Conservation (phyloP, 23 tunicate genomes). For the Aplidium turbinatum region DNA sequence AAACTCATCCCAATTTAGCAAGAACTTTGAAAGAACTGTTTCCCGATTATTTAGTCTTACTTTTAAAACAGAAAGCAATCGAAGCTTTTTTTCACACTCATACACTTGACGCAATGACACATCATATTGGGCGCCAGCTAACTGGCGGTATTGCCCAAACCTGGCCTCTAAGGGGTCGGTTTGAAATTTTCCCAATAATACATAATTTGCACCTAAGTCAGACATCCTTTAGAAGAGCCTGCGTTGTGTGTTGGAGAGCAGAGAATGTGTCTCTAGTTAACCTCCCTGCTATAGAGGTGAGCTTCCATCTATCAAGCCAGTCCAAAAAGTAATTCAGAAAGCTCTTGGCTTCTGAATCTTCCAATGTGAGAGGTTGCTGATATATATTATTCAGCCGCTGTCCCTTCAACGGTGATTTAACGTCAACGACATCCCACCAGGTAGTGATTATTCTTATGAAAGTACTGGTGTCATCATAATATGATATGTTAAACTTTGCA, state of each 20-base stretch:
- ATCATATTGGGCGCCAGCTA: slow-evolving; percentile 21
- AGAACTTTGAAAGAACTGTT: neutral
- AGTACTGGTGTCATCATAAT: slow-evolving; percentile 19
- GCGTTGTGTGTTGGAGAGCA: slow-evolving; percentile 9
- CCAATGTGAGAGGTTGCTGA: slow-evolving; percentile 10
- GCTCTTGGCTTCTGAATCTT: slow-evolving; percentile 4
- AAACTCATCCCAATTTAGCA: neutral
- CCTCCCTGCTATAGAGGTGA: neutral
- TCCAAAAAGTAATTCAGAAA: slow-evolving; percentile 15
- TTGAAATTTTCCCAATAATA: slow-evolving; percentile 26
- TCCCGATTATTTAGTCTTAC: neutral
- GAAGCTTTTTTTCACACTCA: slow-evolving; percentile 24
- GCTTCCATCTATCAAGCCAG: slow-evolving; percentile 12
- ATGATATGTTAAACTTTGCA: slow-evolving; percentile 5
- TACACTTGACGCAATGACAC: slow-evolving; percentile 31
- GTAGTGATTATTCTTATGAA: slow-evolving; percentile 16
- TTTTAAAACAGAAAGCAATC: slow-evolving; percentile 13
- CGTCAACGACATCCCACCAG: slow-evolving; percentile 28
- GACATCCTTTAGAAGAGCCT: slow-evolving; percentile 17
- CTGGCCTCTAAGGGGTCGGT: slow-evolving; percentile 19
- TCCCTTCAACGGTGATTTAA: slow-evolving; percentile 24
- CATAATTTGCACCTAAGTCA: slow-evolving; percentile 29
- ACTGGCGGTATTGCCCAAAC: slow-evolving; percentile 24
- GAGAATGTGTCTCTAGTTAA: slow-evolving; percentile 21
- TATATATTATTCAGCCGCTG: slow-evolving; percentile 1